A percentile compares a stretch with the other conserved stretches of the same genome.
These are phyloP conservation scores for Pristionchus japonicus DNA, from an alignment of 2,888 invertebrate genomes.

Conservation along the genomic window DNA sequence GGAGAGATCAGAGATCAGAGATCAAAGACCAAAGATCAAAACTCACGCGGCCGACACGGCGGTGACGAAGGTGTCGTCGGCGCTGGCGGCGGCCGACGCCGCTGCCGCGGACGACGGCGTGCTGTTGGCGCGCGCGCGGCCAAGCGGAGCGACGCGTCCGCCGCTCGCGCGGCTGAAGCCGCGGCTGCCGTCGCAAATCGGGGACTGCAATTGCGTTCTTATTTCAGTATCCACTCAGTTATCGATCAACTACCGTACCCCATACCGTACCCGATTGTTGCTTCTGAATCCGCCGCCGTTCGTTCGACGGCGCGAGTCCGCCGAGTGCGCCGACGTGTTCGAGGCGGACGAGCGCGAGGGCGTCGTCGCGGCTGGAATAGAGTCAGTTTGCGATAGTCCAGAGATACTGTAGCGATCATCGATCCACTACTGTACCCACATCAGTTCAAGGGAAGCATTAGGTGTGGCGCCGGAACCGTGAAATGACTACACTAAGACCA, in stretches of 20 bases:
- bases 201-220: neutral
- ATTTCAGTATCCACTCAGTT: neutral
- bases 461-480: no score
- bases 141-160: neutral
- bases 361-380: neutral
- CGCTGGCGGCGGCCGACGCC: neutral
- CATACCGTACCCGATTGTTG: neutral
- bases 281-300: neutral
- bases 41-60: conserved; percentile 26
- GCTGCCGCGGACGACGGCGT: neutral
- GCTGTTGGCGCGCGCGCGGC: neutral
- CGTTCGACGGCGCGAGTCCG: neutral
- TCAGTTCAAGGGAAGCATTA: no score
- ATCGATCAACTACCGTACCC: neutral
- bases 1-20: neutral
- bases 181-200: neutral
- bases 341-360: neutral
- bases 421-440: no score
- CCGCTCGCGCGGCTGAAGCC: neutral
- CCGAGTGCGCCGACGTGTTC: neutral
- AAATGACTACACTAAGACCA: no score
- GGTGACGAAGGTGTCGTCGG: neutral
- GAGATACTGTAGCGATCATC: no score
- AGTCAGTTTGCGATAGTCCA: neutral
- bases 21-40: neutral